These are phyloP conservation scores for Tuta absoluta DNA, from an alignment of 2,888 invertebrate species.

Conservation along the genomic window DNA sequence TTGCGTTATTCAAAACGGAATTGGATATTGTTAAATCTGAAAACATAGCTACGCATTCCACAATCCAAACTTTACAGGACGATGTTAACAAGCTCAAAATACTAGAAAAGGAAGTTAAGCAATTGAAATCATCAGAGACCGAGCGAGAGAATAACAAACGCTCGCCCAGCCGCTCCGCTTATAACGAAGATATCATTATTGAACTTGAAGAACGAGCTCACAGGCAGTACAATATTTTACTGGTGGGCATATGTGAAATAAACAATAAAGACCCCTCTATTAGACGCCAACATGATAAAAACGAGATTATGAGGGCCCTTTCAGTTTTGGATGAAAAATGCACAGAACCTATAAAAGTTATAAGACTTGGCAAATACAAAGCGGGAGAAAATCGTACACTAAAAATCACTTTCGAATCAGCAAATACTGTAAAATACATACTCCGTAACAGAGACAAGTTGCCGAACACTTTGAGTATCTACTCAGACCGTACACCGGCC, in stretches of 20 bases:
- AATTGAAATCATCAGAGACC: too few relatives aligned
- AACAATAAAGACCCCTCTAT: conserved; percentile 27
- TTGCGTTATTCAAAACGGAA: conserved; percentile 27
- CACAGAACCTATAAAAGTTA: conserved; percentile 34
- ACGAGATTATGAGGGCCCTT: conserved; percentile 31
- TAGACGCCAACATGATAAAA: conserved; percentile 31
- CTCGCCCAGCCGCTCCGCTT: conserved; percentile 22
- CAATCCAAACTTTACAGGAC: conserved; percentile 19
- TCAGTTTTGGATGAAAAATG: conserved; percentile 28
- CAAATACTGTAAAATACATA: conserved; percentile 31
- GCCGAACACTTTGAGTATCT: conserved; percentile 34
- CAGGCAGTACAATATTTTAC: conserved; percentile 38
- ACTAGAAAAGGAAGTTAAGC: too few relatives aligned
- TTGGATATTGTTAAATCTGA: conserved; percentile 31
- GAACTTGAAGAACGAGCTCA: conserved; percentile 38
- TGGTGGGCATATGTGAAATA: conserved; percentile 38
- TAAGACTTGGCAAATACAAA: conserved; percentile 38
- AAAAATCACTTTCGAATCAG: conserved; percentile 35
- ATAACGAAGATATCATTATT: conserved; percentile 35
- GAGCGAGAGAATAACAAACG: conserved; percentile 24
- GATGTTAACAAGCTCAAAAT: conserved; percentile 29
- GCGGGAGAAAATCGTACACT: conserved; percentile 34
- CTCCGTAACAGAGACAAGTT: conserved; percentile 35
- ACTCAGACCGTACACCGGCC: conserved; percentile 38
- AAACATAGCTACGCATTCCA: conserved; percentile 18